Percentiles rank a stretch among this genome's conserved stretches.
These are phyloP conservation scores for Oceanites oceanicus DNA, from an alignment of 2,113 vertebrate genomes.

Conservation along the genomic window DNA sequence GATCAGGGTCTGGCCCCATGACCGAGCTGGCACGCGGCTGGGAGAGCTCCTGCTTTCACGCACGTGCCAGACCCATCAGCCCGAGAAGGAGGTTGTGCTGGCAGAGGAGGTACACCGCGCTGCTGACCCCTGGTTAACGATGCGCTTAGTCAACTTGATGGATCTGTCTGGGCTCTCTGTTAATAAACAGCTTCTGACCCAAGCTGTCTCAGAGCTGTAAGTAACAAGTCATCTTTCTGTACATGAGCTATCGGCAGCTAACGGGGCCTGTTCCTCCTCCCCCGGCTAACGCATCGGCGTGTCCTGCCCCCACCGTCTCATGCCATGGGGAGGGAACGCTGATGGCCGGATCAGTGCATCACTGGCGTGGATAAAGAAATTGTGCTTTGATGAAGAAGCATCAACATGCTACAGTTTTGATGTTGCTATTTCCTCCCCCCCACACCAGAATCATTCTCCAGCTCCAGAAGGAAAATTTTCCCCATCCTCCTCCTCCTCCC, in stretches of 20 bases:
- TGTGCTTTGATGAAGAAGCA: neutral
- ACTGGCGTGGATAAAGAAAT: neutral
- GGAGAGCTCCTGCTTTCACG: neutral
- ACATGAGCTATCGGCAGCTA: neutral
- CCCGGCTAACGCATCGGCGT: rapidly evolving
- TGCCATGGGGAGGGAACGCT: neutral
- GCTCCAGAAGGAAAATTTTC: neutral
- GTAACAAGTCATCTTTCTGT: neutral
- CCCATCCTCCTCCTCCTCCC: neutral
- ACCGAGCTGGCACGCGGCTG: rapidly evolving
- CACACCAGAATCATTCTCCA: neutral
- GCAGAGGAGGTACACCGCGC: rapidly evolving
- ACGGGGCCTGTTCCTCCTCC: neutral
- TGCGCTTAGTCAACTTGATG: neutral
- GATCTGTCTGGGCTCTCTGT: neutral
- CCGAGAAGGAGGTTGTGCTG: rapidly evolving
- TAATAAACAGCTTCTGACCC: neutral
- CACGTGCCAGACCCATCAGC: rapidly evolving
- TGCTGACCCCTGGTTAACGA: rapidly evolving
- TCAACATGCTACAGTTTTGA: neutral
- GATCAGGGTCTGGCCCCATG: neutral
- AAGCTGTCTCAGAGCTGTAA: neutral
- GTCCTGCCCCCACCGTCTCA: neutral
- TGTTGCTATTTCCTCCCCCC: neutral
- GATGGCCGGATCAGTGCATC: neutral